Evolutionary conservation across 2,888 invertebrate species (phyloP).

Genomic region (Andrena haemorrhoa): DNA sequence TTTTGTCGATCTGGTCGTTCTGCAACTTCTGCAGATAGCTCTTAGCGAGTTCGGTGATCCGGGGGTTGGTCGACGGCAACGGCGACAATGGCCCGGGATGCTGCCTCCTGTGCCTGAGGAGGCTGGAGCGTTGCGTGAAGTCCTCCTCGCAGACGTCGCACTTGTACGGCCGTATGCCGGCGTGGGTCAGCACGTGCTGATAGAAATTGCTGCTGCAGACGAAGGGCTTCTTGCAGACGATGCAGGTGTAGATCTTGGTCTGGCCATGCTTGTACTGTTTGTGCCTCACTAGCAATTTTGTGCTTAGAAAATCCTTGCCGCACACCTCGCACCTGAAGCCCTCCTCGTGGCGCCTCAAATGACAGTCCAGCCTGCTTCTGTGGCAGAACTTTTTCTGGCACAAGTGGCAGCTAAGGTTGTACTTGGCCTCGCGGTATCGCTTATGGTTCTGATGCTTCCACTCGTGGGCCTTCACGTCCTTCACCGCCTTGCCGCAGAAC

Average conservation of each 20-base stretch:
- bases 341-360: slow-evolving; percentile 71
- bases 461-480: slow-evolving; percentile 75
- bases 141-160: slow-evolving; percentile 78
- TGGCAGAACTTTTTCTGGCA: slow-evolving; percentile 75
- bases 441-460: slow-evolving; percentile 73
- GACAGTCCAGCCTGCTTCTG: slow-evolving; percentile 74
- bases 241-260: slow-evolving; percentile 65
- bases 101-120: slow-evolving; percentile 74
- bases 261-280: slow-evolving; percentile 69
- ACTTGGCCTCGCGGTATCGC: slow-evolving; percentile 54
- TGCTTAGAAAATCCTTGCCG: slow-evolving; percentile 67
- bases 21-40: slow-evolving; percentile 59
- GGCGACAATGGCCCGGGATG: slow-evolving; percentile 76
- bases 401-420: slow-evolving; percentile 68
- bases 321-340: slow-evolving; percentile 73
- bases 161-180: slow-evolving; percentile 78
- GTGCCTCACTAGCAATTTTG: slow-evolving; percentile 71
- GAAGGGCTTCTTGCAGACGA: slow-evolving; percentile 74
- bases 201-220: slow-evolving; percentile 74
- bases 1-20: slow-evolving; percentile 50
- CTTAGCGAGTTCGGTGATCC: slow-evolving; percentile 75
- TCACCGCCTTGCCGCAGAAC: slow-evolving; percentile 75
- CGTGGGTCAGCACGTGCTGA: slow-evolving; percentile 78
- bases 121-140: slow-evolving; percentile 77
- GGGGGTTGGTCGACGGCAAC: slow-evolving; percentile 63